Evolutionary conservation across 2,888 invertebrate genomes (phyloP).

Genomic region (Octonoba sinensis): DNA sequence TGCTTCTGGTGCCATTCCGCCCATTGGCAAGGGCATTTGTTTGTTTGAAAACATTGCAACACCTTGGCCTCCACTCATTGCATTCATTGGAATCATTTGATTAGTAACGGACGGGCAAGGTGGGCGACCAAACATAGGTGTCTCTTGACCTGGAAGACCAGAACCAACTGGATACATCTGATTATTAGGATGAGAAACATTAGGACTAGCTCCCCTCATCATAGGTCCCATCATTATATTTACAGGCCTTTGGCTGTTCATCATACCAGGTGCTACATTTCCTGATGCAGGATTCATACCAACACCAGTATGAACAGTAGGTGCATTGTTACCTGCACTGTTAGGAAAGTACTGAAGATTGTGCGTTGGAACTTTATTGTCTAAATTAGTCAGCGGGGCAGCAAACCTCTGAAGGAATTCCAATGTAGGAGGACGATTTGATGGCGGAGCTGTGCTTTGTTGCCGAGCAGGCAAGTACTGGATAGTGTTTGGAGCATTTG

Average conservation of each 20-base stretch:
- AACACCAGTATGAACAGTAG: conserved; percentile 31
- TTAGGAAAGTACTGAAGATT: conserved; percentile 83
- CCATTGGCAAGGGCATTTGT: conserved; percentile 71
- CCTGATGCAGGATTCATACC: conserved; percentile 53
- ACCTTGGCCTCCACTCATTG: conserved; percentile 64
- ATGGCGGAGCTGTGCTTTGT: conserved; percentile 75
- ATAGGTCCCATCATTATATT: conserved; percentile 63
- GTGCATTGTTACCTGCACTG: conserved; percentile 70
- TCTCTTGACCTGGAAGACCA: conserved; percentile 52
- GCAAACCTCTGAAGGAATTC: conserved; percentile 91
- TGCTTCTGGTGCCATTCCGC: conserved; percentile 65
- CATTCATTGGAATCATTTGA: conserved; percentile 67
- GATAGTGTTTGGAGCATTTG: conserved; percentile 96
- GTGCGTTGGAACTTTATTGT: conserved; percentile 79
- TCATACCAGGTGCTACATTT: conserved; percentile 46
- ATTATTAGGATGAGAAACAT: conserved; percentile 40
- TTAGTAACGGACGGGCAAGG: conserved; percentile 58
- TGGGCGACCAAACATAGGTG: conserved; percentile 59
- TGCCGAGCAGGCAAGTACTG: conserved; percentile 96
- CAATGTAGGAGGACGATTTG: conserved; percentile 82
- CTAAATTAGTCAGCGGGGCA: conserved; percentile 82
- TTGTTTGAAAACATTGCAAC: conserved; percentile 56
- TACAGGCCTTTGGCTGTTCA: conserved; percentile 55
- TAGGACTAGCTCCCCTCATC: conserved; percentile 62
- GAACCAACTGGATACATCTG: conserved; percentile 51